These are phyloP conservation scores for Anthophora plumipes DNA, from an alignment of 2,888 invertebrate genomes.

Conservation along the genomic window DNA sequence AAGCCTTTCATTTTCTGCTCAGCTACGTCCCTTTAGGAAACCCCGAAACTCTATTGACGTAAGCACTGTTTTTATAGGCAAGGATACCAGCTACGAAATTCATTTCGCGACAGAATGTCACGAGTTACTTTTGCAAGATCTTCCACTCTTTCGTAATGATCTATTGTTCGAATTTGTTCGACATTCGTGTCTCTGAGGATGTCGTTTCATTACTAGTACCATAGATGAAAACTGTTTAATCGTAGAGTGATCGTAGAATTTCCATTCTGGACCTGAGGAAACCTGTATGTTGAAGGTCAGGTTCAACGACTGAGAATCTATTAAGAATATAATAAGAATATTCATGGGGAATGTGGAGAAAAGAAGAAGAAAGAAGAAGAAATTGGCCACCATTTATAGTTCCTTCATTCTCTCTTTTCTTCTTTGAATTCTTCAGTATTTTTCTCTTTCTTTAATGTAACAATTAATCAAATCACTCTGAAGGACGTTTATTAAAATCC, in stretches of 20 bases:
- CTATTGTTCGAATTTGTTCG: no score
- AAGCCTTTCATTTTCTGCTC: not conserved
- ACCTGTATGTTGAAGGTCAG: constrained; percentile 70
- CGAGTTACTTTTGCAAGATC: not conserved
- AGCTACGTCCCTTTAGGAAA: not conserved
- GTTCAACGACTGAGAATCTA: constrained; percentile 72
- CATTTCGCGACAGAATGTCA: constrained; percentile 12
- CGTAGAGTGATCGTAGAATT: not conserved
- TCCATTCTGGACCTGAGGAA: constrained; percentile 22
- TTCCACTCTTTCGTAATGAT: not conserved
- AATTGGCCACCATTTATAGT: not conserved
- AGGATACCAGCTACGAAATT: constrained; percentile 13
- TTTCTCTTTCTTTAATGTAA: not conserved
- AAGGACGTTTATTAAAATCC: no score
- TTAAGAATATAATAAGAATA: not conserved
- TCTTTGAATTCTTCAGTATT: not conserved
- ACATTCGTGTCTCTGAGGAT: not conserved
- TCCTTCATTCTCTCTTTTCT: not conserved
- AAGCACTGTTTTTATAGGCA: constrained; percentile 25
- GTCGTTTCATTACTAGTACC: not conserved
- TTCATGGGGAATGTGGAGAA: not conserved
- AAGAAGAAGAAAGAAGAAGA: not conserved
- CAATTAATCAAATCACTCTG: no score
- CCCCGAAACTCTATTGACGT: constrained; percentile 34
- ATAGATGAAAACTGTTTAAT: not conserved